Evolutionary conservation across 2,888 invertebrate species (phyloP).

Genomic region (Chaetoderma sp.): DNA sequence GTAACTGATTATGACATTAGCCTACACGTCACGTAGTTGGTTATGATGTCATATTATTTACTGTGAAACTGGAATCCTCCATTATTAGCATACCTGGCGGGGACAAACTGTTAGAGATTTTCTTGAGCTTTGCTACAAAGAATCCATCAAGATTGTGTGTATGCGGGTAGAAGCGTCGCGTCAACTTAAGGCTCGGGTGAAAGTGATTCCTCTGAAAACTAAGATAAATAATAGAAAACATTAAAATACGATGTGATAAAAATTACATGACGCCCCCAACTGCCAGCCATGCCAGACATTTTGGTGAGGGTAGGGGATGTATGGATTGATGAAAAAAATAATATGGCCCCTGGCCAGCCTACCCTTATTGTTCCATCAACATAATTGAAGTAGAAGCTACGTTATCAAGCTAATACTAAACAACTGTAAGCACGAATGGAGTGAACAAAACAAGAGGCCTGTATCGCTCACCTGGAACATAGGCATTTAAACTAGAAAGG

Average conservation of each 20-base stretch:
- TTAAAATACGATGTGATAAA: slow-evolving; percentile 2
- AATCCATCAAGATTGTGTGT: slow-evolving; percentile 99
- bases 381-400: too few relatives aligned
- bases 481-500: too few relatives aligned
- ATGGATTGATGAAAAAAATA: neutral
- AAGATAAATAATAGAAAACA: slow-evolving; percentile 48
- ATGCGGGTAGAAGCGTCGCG: slow-evolving; percentile 95
- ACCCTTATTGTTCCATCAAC: too few relatives aligned
- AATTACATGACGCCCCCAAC: neutral
- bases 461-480: too few relatives aligned
- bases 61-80: too few relatives aligned
- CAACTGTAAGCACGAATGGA: too few relatives aligned
- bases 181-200: slow-evolving; percentile 89
- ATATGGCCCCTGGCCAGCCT: too few relatives aligned
- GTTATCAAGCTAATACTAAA: too few relatives aligned
- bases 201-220: slow-evolving; percentile 76
- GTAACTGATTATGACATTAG: too few relatives aligned
- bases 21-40: too few relatives aligned
- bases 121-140: slow-evolving; percentile 97
- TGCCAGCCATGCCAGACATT: neutral
- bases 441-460: too few relatives aligned
- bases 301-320: neutral
- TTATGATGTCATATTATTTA: too few relatives aligned
- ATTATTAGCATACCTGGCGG: slow-evolving; percentile 32
- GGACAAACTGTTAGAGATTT: slow-evolving; percentile 75